These are phyloP conservation scores for Dipodomys ordii DNA, from an alignment of 2,113 vertebrate genomes.

Conservation along the genomic window DNA sequence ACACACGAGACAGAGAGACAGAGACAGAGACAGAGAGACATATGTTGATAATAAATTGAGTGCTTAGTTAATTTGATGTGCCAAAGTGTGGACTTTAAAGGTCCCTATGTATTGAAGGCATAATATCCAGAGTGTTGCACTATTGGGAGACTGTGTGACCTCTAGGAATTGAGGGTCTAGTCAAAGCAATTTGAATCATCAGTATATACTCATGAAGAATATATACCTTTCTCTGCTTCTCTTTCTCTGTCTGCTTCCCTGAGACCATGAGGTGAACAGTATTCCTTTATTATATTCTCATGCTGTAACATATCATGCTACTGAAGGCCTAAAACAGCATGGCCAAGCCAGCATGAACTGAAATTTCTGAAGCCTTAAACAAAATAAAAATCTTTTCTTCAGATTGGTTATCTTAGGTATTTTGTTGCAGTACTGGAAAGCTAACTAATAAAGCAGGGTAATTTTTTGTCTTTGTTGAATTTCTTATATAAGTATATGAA, in stretches of 20 bases:
- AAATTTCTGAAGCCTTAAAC: background rate
- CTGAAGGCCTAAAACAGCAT: background rate
- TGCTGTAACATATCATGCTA: background rate
- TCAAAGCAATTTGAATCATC: background rate
- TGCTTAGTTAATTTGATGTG: background rate
- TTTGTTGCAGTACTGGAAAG: background rate
- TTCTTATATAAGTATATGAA: background rate
- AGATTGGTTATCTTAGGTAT: background rate
- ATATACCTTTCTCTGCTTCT: background rate
- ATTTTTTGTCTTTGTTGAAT: conserved; percentile 24
- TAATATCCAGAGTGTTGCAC: background rate
- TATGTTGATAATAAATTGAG: background rate
- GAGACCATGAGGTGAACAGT: background rate
- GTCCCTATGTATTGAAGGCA: background rate
- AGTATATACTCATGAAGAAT: background rate
- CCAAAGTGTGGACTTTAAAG: background rate
- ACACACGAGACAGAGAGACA: background rate
- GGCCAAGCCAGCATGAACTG: background rate
- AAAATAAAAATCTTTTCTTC: background rate
- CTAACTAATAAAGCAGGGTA: background rate
- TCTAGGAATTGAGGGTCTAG: background rate
- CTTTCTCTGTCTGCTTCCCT: background rate
- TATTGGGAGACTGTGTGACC: background rate
- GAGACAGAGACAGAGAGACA: background rate
- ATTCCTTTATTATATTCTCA: background rate